Base-by-base conservation (phyloP, 2,888 invertebrate species). In the Drosophila barbarae region DNA sequence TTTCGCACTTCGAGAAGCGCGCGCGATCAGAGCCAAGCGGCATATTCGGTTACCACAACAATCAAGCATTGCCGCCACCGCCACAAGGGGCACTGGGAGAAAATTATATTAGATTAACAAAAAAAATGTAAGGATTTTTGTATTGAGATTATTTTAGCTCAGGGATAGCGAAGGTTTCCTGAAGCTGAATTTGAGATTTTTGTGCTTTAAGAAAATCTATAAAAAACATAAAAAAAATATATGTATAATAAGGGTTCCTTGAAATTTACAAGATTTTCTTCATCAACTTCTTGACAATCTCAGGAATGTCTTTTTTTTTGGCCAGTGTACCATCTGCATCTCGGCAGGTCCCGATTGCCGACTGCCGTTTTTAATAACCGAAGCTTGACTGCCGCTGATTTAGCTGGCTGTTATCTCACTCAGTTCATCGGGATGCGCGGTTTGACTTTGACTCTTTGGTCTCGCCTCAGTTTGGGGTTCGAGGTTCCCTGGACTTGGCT, bases 1-100 rank as follows among this genome's bases (percentile, higher is more conserved):
- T 84, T 87, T 87, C 78, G 77, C 88, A 87, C 86, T 85, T 87
- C 75, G 59, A 41, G 39, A 10, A 3, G 39, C 39, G 21, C 23
- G 53, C 47, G 32, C 47, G 18, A 9, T 2, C 18, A 5, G 42
- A 46, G 46, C 2, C 12, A 18, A 41, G 77, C 82, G 77, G 76
- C 76, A 72, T 67, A 82, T 84, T 82, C 83, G 73, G 79, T 85
- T 78, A 74, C 84, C 73, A 49, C 68, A 72, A 69, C 59, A 63
- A 73, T 55, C 63, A 78, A 78, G 73, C 66, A 63, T 32, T 51
- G 70, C 69, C 66, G 70, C 73, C 72, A 28, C 67, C 72, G 65
- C 66, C 44, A 28, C 38, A 12, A 12, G 21, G 10, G 6, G 3
- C 61, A 59, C 59, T 42, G 55, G 1, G 21, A 23, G n/a, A 38